phyloP scores from a whole-genome alignment of 1,140 invertebrate genomes.

The Leptopilina clavipes region DNA sequence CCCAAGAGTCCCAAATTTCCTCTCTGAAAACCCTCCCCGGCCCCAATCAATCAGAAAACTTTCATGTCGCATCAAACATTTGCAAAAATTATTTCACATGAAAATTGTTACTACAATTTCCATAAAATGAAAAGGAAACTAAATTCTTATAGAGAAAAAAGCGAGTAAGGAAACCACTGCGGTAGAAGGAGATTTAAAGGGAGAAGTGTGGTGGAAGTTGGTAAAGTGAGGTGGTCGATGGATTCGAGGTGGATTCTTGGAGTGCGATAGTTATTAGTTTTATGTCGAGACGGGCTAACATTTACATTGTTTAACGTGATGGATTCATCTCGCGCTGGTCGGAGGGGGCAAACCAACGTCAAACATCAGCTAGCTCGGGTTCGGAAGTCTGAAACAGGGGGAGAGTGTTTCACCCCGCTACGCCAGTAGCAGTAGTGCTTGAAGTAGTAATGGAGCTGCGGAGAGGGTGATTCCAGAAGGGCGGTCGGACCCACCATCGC shows the following conservation, averaged over 20 bases:
- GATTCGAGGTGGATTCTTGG: conserved; percentile 47
- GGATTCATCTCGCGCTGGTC: conserved; percentile 68
- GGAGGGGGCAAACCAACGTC: conserved; percentile 45
- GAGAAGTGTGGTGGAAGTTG: conserved; percentile 42
- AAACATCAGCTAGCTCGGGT: conserved; percentile 49
- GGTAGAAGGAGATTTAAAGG: conserved; percentile 21
- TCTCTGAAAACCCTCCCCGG: conserved; percentile 66
- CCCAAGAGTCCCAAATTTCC: conserved; percentile 62
- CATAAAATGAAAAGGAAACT: too few relatives aligned
- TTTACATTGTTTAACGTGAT: conserved; percentile 75
- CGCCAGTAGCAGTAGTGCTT: conserved; percentile 32
- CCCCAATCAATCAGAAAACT: conserved; percentile 55
- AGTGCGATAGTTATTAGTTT: conserved; percentile 71
- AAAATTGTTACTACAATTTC: too few relatives aligned
- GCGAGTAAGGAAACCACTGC: conserved; percentile 17
- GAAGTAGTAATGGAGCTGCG: conserved; percentile 61
- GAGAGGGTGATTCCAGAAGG: conserved; percentile 41
- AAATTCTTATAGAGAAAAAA: conserved; percentile 43
- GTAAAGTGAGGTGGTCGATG: conserved; percentile 51
- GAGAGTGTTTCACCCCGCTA: conserved; percentile 16
- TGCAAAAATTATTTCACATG: too few relatives aligned
- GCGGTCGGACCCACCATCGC: conserved; percentile 68
- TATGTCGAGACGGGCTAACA: conserved; percentile 71
- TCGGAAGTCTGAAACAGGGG: conserved; percentile 44
- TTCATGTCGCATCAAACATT: too few relatives aligned